Evolutionary conservation across 2,113 vertebrate genomes (phyloP), one percentile per base, ranked within the genome.

Genomic region (Pterocles gutturalis): DNA sequence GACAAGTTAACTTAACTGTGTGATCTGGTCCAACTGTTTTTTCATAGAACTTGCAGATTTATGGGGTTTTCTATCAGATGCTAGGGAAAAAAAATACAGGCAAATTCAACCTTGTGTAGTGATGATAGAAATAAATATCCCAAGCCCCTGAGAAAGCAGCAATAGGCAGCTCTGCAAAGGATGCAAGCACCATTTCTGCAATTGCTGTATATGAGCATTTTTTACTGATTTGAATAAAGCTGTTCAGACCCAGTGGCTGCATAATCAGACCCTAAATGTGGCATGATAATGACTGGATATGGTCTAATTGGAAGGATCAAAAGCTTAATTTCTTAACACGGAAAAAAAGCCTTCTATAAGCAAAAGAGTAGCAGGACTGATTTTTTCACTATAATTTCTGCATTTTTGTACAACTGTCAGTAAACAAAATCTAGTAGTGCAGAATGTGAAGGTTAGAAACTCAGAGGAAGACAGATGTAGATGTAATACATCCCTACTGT

Each of bases 221-320:
- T 75, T 70, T 49, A n/a, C 46, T 33, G 28, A 93, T 87, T 93
- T 92, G 70, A 82, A 73, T 70, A 60, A 85, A 88, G 69, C 81
- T 90, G 76, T 80, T 97, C 54, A 75, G 76, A 92, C 0, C 7
- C 51, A 83, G 58, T 31, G 62, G 84, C 82, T 95, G 78, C 8
- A 0, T 91, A 95, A 93, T 94, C 95, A 96, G 65, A 82, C n/a
- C 41, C 53, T 61, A 84, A 95, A 87, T 38, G 48, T 92, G 66
- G 28, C 55, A 28, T 33, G 48, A 82, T 92, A 93, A 92, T 85
- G 81, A 87, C 83, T 92, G 73, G 70, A 91, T 89, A 70, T 65
- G 61, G 65, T 62, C 89, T 95, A 92, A 95, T 49, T 87, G 80
- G 82, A 80, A 94, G 57, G 76, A 90, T 90, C 76, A 92, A 80